Base-by-base conservation (phyloP, 1,140 invertebrate genomes). In the Proales similis region DNA sequence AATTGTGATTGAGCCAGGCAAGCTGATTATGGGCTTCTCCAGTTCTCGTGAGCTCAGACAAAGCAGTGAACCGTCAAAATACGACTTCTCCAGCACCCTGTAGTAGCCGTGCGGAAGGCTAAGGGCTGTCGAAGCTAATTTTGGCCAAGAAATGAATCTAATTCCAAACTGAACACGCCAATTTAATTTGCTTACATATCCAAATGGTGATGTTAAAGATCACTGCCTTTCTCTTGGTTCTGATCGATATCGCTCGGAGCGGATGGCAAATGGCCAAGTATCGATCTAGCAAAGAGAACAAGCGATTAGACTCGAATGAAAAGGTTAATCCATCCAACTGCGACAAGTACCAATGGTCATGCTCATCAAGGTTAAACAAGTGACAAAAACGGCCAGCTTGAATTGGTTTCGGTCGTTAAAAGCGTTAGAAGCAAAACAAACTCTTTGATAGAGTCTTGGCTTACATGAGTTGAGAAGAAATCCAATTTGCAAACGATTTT, bases 401-500 rank as follows among this genome's bases (percentile, higher is more conserved):
- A 53, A 36, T 4, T 6, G 42, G 42, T 39, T n/a, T n/a, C n/a
- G n/a, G n/a, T n/a, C n/a, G n/a, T n/a, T n/a, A 0, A 1, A 26
- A 19, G 14, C 6, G 20, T 53, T 22, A 53, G 19, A 24, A 39
- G 45, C 11, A 38, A 51, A 4, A 36, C 27, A 46, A 46, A 46
- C 22, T 42, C 22, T 11, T 4, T 42, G 22, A 43, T 43, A 43
- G 24, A 43, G 24, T 43, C 7, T 49, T 12, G 24, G 14, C 1
- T 57, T 57, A 57, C 51, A 57, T 57, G 38, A 42, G 51, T 57
- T 17, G 45, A 42, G 45, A 42, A 57, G 24, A 12, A 57, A 19
- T 57, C 38, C 17, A 27, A 14, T 57, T 57, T 57, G 29, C 51
- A 57, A 4, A 57, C 45, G 30, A 57, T 24, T 17, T 57, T 57